phyloP scores from a whole-genome alignment of 2,797 vertebrate species.

The Catharus ustulatus region DNA sequence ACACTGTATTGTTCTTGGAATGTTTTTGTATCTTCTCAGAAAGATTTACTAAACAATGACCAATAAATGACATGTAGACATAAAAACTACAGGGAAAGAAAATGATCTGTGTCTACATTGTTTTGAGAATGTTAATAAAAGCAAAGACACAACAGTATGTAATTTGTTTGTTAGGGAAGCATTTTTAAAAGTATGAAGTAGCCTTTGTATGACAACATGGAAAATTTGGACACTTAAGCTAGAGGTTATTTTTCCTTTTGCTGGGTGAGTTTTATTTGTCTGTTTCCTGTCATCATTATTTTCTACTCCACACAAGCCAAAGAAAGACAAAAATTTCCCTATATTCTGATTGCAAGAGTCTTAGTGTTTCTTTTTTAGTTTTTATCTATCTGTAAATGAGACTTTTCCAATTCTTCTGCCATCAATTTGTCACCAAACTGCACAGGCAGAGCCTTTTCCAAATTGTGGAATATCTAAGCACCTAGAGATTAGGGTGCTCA shows the following conservation, averaged over 20 bases:
- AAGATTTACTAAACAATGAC: not conserved
- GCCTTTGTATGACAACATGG: not conserved
- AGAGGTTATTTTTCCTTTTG: not conserved
- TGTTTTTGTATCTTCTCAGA: not conserved
- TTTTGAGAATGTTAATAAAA: not conserved
- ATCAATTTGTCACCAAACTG: not conserved
- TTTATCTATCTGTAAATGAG: not conserved
- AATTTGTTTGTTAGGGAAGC: not conserved
- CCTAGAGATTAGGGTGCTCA: not conserved
- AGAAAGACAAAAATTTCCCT: not conserved
- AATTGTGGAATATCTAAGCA: not conserved
- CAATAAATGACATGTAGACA: not conserved
- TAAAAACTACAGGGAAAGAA: not conserved
- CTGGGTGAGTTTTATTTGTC: not conserved
- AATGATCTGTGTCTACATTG: not conserved
- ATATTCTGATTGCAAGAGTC: not conserved
- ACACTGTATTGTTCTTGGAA: not conserved
- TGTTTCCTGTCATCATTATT: not conserved
- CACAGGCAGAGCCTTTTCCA: not conserved
- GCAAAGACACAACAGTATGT: not conserved
- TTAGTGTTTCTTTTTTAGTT: not conserved
- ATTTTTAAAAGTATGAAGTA: not conserved
- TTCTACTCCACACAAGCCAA: not conserved
- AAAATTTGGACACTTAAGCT: not conserved
- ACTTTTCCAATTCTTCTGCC: not conserved